A percentile compares a stretch with the other conserved stretches of the same genome.
phyloP scores from a whole-genome alignment of 1,140 invertebrate species.

The Stratiolaelaps scimitus region DNA sequence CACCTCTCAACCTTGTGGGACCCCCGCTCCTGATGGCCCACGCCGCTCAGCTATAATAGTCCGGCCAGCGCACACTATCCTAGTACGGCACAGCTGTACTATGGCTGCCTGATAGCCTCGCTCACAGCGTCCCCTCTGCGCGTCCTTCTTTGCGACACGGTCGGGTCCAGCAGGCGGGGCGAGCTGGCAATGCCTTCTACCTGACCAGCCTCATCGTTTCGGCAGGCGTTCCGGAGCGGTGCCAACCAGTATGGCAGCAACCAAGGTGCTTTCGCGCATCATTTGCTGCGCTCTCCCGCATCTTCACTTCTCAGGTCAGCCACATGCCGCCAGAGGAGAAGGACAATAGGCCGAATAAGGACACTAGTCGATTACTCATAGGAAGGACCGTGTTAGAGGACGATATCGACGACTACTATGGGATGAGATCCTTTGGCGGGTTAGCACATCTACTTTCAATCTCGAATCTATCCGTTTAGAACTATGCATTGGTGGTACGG shows the following conservation, averaged over 20 bases:
- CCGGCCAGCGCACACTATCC: too few species aligned
- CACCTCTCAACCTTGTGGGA: too few species aligned
- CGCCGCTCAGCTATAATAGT: too few species aligned
- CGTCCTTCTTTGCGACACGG: too few species aligned
- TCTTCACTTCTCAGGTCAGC: background rate
- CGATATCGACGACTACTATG: too few species aligned
- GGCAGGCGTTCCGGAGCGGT: background rate
- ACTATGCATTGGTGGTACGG: too few species aligned
- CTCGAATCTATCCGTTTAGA: background rate
- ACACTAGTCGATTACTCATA: conserved; percentile 3
- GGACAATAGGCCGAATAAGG: background rate
- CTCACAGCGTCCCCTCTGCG: too few species aligned
- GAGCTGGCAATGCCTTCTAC: background rate
- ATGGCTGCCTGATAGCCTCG: too few species aligned
- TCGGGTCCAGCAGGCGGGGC: too few species aligned
- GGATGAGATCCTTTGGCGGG: background rate
- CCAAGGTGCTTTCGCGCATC: conserved; percentile 27
- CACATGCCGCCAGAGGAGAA: background rate
- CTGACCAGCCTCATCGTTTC: background rate
- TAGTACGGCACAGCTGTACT: too few species aligned
- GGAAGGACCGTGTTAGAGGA: background rate
- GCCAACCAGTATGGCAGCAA: background rate
- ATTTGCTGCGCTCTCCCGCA: background rate
- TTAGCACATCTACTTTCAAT: background rate
- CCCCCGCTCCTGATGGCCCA: too few species aligned